Conservation (phyloP, 2,888 invertebrate species). For the Aspidiotus rigidus region DNA sequence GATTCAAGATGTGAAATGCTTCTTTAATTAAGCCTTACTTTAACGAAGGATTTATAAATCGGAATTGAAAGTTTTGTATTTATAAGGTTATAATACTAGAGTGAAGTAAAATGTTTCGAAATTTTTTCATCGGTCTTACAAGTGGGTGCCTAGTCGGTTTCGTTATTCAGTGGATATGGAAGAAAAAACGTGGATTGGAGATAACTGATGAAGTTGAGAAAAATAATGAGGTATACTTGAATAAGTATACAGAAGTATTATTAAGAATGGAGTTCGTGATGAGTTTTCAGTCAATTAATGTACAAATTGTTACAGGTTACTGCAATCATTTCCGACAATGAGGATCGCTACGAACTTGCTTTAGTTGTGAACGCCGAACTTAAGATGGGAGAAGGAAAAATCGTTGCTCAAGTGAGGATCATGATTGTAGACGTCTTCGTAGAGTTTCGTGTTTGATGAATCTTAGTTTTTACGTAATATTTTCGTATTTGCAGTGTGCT, state of each 20-base stretch:
- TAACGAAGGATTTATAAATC: too few relatives aligned
- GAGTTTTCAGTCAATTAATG: too few relatives aligned
- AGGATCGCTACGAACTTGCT: constrained; percentile 55
- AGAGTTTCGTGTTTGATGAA: neutral
- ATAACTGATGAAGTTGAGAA: neutral
- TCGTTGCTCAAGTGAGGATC: constrained; percentile 62
- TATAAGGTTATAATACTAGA: too few relatives aligned
- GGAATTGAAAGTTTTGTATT: too few relatives aligned
- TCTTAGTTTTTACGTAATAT: neutral
- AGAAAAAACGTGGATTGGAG: neutral
- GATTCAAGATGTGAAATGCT: too few relatives aligned
- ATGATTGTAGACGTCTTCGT: neutral
- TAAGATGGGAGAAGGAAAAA: constrained; percentile 91
- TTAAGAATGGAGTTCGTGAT: too few relatives aligned
- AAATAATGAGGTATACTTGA: neutral
- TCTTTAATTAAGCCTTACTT: too few relatives aligned
- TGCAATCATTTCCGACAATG: too few relatives aligned
- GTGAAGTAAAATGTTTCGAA: neutral
- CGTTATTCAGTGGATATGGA: neutral
- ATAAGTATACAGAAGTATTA: too few relatives aligned
- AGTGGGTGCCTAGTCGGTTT: constrained; percentile 8
- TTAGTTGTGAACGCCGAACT: constrained; percentile 79
- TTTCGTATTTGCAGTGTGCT: constrained; percentile 47
- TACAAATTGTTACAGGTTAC: neutral
- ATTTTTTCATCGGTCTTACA: neutral